Evolutionary conservation across 64 coral and sea anemone species (phyloP).

Genomic region (Porites lutea): DNA sequence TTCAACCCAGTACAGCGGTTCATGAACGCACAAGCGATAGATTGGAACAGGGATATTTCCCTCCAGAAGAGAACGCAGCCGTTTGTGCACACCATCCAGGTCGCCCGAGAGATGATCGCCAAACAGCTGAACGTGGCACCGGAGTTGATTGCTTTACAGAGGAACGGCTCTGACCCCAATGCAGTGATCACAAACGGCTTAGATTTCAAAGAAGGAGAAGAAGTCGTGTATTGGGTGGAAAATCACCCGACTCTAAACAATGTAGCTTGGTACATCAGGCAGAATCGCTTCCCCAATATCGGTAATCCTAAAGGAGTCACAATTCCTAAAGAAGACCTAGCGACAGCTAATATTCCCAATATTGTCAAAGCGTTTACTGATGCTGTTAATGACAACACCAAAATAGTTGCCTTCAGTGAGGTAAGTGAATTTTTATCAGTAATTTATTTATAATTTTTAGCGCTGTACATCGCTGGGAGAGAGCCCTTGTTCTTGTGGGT

Average conservation of each 20-base stretch:
- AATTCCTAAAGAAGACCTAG: too few relatives aligned
- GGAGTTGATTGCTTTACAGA: too few relatives aligned
- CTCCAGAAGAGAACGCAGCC: constrained; percentile 31
- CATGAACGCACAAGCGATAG: constrained; percentile 1
- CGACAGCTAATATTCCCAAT: too few relatives aligned
- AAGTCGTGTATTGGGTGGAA: not conserved
- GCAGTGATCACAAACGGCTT: too few relatives aligned
- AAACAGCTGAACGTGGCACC: constrained; percentile 12
- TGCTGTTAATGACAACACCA: not conserved
- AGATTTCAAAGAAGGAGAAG: too few relatives aligned
- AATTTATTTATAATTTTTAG: too few relatives aligned
- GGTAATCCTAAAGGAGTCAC: too few relatives aligned
- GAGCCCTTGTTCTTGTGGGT: too few relatives aligned
- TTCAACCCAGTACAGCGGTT: not conserved
- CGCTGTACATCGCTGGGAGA: too few relatives aligned
- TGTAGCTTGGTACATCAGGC: constrained; percentile 22
- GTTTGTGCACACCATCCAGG: constrained; percentile 27
- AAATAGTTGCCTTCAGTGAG: not conserved
- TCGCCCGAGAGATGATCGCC: constrained; percentile 1
- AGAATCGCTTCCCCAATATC: constrained; percentile 11
- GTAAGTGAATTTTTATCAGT: too few relatives aligned
- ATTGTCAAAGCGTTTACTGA: not conserved
- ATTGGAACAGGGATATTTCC: constrained; percentile 63
- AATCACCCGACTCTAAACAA: not conserved
- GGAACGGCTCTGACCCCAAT: too few relatives aligned